Evolutionary conservation across 2,888 invertebrate genomes (phyloP), one percentile per base, ranked within the genome.

Genomic region (Caenorhabditis sp.): DNA sequence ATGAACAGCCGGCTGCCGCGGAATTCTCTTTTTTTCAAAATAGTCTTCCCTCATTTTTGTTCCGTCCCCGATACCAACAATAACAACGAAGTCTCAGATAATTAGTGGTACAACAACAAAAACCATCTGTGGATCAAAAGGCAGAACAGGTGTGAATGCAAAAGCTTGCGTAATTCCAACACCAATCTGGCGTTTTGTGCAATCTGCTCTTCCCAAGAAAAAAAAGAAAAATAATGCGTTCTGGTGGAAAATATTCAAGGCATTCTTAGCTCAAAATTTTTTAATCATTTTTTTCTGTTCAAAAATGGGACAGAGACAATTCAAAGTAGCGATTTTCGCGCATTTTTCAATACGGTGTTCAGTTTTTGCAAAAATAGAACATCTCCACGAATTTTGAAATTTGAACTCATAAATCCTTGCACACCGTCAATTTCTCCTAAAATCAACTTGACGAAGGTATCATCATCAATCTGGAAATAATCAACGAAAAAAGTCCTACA

Each of bases 301-400:
- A n/a, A n/a, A n/a, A n/a, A n/a, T n/a, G n/a, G n/a, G n/a, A n/a
- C n/a, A n/a, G n/a, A n/a, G n/a, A n/a, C n/a, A n/a, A n/a, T n/a
- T n/a, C n/a, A 31, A 10, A 31, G 31, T 6, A 43, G 17, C 14
- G 43, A 43, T 63, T 69, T 58, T 2, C 63, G 59, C 8, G 59
- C 68, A 10, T 59, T 49, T 49, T 50, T 69, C 49, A 63, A 27
- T 6, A 63, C 59, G 0, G 63, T 60, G 19, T 63, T 63, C 49
- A 69, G 27, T n/a, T 69, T 69, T n/a, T 69, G 62, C 57, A 62
- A 55, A 36, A 67, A 36, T 19, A 67, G n/a, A 37, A 67, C 58
- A n/a, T 67, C 62, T 3, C 62, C 67, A 36, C 62, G 10, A 3
- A 67, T 53, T 58, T 67, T 62, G 51, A 67, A 21, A 17, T 67